Conservation (phyloP, 2,797 vertebrate genomes). For the Crenichthys baileyi region DNA sequence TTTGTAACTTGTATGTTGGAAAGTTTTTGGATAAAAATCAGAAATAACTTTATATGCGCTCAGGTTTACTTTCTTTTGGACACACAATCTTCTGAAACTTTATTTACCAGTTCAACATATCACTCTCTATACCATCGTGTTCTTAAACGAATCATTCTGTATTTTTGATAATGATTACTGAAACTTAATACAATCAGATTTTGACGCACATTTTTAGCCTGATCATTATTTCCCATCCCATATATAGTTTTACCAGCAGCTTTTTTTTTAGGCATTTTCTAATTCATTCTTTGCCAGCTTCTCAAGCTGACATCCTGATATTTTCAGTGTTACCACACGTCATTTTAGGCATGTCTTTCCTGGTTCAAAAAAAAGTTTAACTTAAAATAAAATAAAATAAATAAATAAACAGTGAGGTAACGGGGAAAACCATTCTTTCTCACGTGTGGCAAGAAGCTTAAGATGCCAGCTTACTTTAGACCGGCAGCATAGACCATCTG, state of each 20-base stretch:
- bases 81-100: too few relatives aligned
- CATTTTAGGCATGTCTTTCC: neutral
- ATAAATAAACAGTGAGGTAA: constrained; percentile 28
- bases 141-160: constrained; percentile 14
- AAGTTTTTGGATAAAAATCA: neutral
- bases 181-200: constrained; percentile 9
- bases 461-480: constrained; percentile 22
- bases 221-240: neutral
- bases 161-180: constrained; percentile 23
- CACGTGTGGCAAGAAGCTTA: neutral
- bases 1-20: neutral
- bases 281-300: neutral
- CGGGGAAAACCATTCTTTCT: constrained; percentile 10
- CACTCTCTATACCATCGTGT: constrained; percentile 2
- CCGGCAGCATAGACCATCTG: constrained; percentile 21
- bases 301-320: neutral
- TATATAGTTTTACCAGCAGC: neutral
- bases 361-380: neutral
- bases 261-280: neutral
- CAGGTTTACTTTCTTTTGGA: neutral
- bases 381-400: neutral
- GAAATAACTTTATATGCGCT: neutral
- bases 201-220: neutral
- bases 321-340: neutral
- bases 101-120: neutral